Base-by-base conservation (phyloP, 2,113 vertebrate species). In the Delphinus delphis region DNA sequence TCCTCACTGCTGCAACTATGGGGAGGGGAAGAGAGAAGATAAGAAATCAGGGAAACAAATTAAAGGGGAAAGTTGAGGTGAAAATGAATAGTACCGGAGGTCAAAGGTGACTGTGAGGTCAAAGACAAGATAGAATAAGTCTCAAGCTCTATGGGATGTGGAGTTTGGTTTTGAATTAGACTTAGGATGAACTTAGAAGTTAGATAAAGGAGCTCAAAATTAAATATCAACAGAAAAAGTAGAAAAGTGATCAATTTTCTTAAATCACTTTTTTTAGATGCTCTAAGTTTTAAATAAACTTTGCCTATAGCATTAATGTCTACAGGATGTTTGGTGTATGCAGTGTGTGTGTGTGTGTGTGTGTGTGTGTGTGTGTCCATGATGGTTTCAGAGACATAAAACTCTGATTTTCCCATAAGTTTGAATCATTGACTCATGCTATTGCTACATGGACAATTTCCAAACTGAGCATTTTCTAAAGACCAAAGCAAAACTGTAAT, bases 401-500 rank as follows among this genome's bases (percentile, higher is more conserved):
- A 92, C 25, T 63, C 11, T 76, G 38, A 65, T 97, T 92, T 95
- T 87, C 17, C 79, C 20, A 8, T 81, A 44, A 70, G 50, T 86
- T 84, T 89, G 53, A 70, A 68, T 92, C 67, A 83, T 67, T 88
- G 26, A 93, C n/a, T 97, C 55, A 41, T 62, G 15, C 10, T 82
- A 41, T 76, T 90, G 9, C 76, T 70, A 86, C 33, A 74, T 65
- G 14, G 60, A 62, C 82, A 85, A 47, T 90, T 94, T 96, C 31
- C 77, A 92, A 98, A 90, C 8, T 38, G 28, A 85, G 17, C 17
- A 82, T 63, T 96, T 97, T 92, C 50, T 53, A 74, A 70, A 95
- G 73, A 95, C 13, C 38, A 96, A 92, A 96, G 55, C 38, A 87
- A 96, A 97, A 8, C 14, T 53, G 12, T 55, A 11, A 31, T 89